These are phyloP conservation scores for Amphilophus citrinellus DNA, from an alignment of 2,113 vertebrate genomes.

Conservation along the genomic window DNA sequence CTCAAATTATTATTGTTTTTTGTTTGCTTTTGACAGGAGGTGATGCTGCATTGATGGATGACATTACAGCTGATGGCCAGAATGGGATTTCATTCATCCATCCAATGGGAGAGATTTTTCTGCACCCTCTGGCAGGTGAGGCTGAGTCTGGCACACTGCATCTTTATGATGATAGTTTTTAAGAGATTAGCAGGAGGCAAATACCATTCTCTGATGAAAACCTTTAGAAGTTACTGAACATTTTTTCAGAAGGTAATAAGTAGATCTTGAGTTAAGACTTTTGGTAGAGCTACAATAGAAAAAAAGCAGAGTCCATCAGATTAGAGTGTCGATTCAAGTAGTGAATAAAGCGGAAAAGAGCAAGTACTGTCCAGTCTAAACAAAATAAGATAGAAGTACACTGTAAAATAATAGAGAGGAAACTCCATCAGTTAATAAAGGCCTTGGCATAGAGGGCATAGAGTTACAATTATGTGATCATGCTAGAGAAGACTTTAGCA, in stretches of 20 bases:
- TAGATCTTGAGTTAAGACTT: not conserved
- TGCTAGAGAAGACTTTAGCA: not conserved
- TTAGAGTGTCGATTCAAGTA: not conserved
- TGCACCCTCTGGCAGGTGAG: constrained; percentile 91
- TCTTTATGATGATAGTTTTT: not conserved
- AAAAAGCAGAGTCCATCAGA: too few species aligned
- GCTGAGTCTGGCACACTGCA: not conserved
- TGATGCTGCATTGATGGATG: constrained; percentile 83
- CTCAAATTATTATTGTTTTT: not conserved
- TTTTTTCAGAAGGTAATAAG: not conserved
- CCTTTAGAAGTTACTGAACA: not conserved
- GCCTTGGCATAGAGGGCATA: too few species aligned
- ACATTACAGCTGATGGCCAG: constrained; percentile 87
- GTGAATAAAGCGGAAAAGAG: not conserved
- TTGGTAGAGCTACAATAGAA: not conserved
- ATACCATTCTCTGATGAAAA: not conserved
- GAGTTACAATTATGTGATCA: not conserved
- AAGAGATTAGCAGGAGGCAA: not conserved
- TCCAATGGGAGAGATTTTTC: constrained; percentile 88
- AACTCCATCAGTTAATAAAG: not conserved
- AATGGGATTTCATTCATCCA: constrained; percentile 91
- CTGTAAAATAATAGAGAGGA: too few species aligned
- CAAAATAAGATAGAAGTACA: too few species aligned
- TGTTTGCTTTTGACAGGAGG: constrained; percentile 79
- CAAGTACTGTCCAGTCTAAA: not conserved